Evolutionary conservation across 64 coral and sea anemone genomes (phyloP).

Genomic region (Platygyra sinensis): DNA sequence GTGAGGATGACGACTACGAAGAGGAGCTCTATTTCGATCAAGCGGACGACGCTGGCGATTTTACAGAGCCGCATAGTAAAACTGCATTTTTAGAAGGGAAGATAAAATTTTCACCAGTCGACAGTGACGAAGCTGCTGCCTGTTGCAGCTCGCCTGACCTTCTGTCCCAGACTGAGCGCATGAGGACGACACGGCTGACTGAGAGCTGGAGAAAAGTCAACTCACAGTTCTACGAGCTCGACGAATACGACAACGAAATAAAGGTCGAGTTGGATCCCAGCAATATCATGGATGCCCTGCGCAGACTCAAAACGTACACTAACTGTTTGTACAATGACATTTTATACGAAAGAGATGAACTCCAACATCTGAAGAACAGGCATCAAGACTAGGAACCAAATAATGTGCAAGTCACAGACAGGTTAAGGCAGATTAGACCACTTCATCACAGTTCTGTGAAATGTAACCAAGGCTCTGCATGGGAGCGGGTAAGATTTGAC

Average conservation of each 20-base stretch:
- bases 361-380: constrained; percentile 8
- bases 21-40: neutral
- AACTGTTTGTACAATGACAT: constrained; percentile 58
- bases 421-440: neutral
- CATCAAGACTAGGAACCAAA: neutral
- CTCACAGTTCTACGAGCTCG: constrained; percentile 58
- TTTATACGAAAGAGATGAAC: constrained; percentile 40
- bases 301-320: constrained; percentile 55
- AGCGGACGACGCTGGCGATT: neutral
- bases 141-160: constrained; percentile 1
- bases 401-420: neutral
- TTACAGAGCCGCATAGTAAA: neutral
- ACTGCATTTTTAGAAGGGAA: neutral
- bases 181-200: constrained; percentile 25
- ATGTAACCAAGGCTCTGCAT: too few relatives aligned
- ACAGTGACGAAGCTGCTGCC: neutral
- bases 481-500: too few relatives aligned
- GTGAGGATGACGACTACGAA: constrained; percentile 1
- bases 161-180: constrained; percentile 2
- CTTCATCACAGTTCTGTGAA: too few relatives aligned
- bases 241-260: constrained; percentile 72
- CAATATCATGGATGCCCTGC: constrained; percentile 32
- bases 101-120: neutral
- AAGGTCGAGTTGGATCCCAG: constrained; percentile 31
- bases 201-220: constrained; percentile 54